These are phyloP conservation scores for Manis javanica DNA, from an alignment of 2,797 vertebrate genomes.

Conservation along the genomic window DNA sequence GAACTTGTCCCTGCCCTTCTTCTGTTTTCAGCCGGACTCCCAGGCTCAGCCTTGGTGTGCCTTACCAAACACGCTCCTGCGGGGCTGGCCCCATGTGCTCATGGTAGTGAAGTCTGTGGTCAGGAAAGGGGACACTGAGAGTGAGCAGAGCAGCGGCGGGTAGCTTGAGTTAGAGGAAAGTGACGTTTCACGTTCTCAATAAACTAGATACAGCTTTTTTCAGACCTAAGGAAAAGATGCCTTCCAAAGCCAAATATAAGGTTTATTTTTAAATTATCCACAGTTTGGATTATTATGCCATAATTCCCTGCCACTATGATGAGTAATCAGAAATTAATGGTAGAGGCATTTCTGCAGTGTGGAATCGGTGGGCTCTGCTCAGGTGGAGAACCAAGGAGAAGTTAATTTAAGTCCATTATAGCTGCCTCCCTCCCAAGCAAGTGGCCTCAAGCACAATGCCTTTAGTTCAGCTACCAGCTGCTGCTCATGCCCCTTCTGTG, in stretches of 20 bases:
- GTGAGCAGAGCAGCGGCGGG: not conserved
- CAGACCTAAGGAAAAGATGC: constrained; percentile 52
- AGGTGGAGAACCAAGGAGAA: not conserved
- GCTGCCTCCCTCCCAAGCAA: not conserved
- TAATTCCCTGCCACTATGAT: constrained; percentile 71
- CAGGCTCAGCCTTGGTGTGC: not conserved
- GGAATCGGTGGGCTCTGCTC: not conserved
- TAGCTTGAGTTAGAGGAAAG: not conserved
- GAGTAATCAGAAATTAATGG: not conserved
- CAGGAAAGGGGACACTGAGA: not conserved
- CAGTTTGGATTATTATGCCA: constrained; percentile 74
- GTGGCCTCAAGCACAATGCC: not conserved
- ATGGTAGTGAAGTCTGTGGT: not conserved
- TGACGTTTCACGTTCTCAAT: not conserved
- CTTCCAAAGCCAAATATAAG: constrained; percentile 80
- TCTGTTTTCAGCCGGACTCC: not conserved
- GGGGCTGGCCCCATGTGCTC: not conserved
- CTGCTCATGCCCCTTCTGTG: not conserved
- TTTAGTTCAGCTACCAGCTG: not conserved
- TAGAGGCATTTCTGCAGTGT: not conserved
- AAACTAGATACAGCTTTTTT: not conserved
- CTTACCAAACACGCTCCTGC: fast-evolving
- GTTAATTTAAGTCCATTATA: fast-evolving
- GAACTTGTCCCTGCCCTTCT: not conserved
- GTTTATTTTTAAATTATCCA: constrained; percentile 50